phyloP scores from a whole-genome alignment of 2,113 vertebrate genomes.

The Trichomycterus rosablanca region DNA sequence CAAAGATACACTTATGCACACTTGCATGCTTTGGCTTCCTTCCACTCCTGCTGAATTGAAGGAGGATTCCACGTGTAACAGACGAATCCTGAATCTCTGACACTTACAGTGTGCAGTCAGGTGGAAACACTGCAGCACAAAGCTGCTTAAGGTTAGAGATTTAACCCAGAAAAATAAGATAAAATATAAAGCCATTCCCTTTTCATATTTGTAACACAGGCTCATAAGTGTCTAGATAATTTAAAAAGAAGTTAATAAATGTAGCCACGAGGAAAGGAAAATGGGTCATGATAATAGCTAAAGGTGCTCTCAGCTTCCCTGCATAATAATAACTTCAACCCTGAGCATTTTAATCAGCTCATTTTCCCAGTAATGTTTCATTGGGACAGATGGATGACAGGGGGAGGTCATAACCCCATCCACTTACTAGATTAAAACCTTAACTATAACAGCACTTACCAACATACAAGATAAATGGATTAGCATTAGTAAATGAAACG shows the following conservation, averaged over 20 bases:
- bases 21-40: too few species aligned
- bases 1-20: too few species aligned
- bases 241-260: constrained; percentile 38
- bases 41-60: too few species aligned
- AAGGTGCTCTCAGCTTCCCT: constrained; percentile 43
- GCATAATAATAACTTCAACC: constrained; percentile 41
- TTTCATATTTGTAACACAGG: constrained; percentile 32
- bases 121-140: too few species aligned
- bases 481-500: too few species aligned
- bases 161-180: background rate
- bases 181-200: constrained; percentile 10
- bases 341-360: constrained; percentile 21
- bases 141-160: too few species aligned
- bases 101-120: too few species aligned
- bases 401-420: constrained; percentile 7
- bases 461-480: too few species aligned
- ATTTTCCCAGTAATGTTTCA: constrained; percentile 54
- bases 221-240: constrained; percentile 35
- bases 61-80: too few species aligned
- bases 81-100: too few species aligned
- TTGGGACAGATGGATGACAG: constrained; percentile 51
- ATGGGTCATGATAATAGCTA: constrained; percentile 41
- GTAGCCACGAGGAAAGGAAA: constrained; percentile 48
- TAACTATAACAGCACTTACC: too few species aligned
- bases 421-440: background rate